Evolutionary conservation across 2,797 vertebrate genomes (phyloP), one percentile per base, ranked within the genome.

Genomic region (Tiaroga cobitis): DNA sequence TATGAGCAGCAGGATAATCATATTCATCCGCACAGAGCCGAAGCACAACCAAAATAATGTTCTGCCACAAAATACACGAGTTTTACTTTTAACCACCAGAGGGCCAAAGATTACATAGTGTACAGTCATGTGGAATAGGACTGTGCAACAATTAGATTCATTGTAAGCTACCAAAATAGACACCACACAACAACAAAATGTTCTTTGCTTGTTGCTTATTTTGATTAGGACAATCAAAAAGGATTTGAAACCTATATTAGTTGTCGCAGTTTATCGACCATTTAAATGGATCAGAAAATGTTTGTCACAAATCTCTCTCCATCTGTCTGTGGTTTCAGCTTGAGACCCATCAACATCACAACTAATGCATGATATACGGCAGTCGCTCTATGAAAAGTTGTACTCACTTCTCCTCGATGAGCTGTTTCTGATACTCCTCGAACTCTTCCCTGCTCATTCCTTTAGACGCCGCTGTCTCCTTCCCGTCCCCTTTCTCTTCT

Each of bases 371-470:
- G 59, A 61, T 56, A 11, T 4, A 56, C 19, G 5, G 24, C 56
- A 11, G 24, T 13, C 56, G 5, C n/a, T 26, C 2, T 61, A 43
- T 11, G 10, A 21, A 19, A 1, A 11, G 74, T 67, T 61, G 43
- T 79, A 93, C 95, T 96, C 91, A 96, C 95, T 95, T 96, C 87
- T 95, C 95, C 84, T 96, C 94, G 88, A 95, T 88, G 89, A 95
- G 93, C 88, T 95, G 94, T 88, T 86, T 92, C 91, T 96, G 94
- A 87, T 95, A 94, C 89, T 94, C 94, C 86, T 96, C 95, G 68
- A 95, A 95, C 92, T 96, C 95, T 88, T 95, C 93, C 0, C 83
- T 88, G 82, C 90, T 89, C 93, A 94, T 88, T 78, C 93, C 89
- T 46, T 91, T 92, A 86, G 94, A 94, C 84, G 91, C 88, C 0